Conservation (phyloP, 2,888 invertebrate species). For the Netelia melanura region DNA sequence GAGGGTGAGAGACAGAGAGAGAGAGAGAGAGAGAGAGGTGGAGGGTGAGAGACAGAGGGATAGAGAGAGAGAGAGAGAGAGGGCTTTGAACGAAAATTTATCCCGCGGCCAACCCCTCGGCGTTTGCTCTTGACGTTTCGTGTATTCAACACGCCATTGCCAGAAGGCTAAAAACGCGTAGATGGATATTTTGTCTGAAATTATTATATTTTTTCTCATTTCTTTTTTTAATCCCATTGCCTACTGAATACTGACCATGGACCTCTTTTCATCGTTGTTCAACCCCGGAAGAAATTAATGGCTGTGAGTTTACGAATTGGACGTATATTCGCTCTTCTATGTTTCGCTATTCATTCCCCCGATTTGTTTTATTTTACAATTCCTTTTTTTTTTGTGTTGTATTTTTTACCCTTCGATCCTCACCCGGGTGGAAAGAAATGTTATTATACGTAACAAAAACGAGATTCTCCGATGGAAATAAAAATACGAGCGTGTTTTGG, state of each 20-base stretch:
- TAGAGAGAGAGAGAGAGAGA: constrained; percentile 14
- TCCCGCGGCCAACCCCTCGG: constrained; percentile 17
- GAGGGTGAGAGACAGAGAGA: constrained; percentile 7
- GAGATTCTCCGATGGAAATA: too few species aligned
- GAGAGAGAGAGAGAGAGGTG: background rate
- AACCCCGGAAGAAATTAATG: constrained; percentile 58
- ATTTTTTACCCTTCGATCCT: background rate
- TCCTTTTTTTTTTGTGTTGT: background rate
- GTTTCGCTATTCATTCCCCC: constrained; percentile 9
- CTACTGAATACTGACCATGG: constrained; percentile 26
- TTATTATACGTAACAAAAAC: too few species aligned
- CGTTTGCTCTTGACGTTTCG: constrained; percentile 65
- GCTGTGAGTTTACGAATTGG: constrained; percentile 63
- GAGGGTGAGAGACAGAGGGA: background rate
- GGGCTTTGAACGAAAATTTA: constrained; percentile 19
- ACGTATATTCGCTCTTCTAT: constrained; percentile 58
- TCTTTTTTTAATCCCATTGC: constrained; percentile 26
- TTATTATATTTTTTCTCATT: constrained; percentile 21
- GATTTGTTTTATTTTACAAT: background rate
- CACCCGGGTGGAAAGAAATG: background rate
- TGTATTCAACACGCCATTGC: constrained; percentile 14
- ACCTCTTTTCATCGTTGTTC: constrained; percentile 32
- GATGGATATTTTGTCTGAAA: constrained; percentile 35
- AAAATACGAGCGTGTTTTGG: too few species aligned
- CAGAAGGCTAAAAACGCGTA: constrained; percentile 2